Percentiles rank a stretch among this genome's conserved stretches.
Evolutionary conservation across 2,113 vertebrate species (phyloP).

Genomic region (Seriola quinqueradiata): DNA sequence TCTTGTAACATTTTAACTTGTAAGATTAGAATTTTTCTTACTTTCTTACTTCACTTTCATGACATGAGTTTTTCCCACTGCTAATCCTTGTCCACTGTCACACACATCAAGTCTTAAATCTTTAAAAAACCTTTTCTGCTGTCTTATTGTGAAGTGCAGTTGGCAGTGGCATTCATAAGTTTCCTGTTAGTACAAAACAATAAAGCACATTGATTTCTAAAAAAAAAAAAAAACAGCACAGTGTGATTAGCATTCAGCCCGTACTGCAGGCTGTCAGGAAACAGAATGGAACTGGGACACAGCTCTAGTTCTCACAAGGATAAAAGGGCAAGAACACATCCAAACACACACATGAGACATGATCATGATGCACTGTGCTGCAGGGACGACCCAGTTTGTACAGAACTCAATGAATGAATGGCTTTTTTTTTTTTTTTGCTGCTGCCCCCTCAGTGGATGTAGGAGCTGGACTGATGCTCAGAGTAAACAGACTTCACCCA

Average conservation of each 20-base stretch:
- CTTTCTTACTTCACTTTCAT: not conserved
- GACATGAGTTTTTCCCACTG: not conserved
- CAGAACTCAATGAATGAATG: not conserved
- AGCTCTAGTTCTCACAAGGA: slow-evolving; percentile 31
- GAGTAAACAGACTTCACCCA: slow-evolving; percentile 20
- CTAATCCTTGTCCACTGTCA: not conserved
- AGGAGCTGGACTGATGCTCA: not conserved
- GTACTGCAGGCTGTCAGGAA: not conserved
- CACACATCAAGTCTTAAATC: not conserved
- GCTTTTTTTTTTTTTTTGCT: slow-evolving; percentile 8
- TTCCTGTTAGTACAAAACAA: not conserved
- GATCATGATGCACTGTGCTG: slow-evolving; percentile 1
- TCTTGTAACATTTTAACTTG: not conserved
- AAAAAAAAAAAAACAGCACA: not conserved
- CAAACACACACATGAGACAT: slow-evolving; percentile 1
- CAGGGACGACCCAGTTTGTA: not conserved
- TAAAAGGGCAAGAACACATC: not conserved
- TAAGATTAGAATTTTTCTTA: not conserved
- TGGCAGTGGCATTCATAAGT: not conserved
- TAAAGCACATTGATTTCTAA: not conserved
- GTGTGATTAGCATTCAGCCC: not conserved
- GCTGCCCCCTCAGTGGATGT: not conserved
- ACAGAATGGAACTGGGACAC: slow-evolving; percentile 13
- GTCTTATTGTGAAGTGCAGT: not conserved
- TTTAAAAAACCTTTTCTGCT: too few relatives aligned